Conservation (phyloP, 2,797 vertebrate genomes). For the Danio tinwini region DNA sequence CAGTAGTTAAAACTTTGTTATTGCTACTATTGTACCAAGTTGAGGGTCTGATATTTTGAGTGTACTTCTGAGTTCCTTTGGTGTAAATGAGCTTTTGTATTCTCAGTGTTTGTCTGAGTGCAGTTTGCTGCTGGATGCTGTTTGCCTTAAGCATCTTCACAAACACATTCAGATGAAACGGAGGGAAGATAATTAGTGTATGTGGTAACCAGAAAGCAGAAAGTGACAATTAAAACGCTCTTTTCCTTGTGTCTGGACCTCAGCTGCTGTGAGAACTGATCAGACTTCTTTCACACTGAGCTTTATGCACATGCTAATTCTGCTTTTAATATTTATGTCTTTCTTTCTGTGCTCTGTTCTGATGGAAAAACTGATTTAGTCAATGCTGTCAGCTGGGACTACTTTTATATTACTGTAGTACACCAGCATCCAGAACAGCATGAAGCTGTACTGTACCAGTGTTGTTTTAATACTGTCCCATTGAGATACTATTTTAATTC, state of each 20-base stretch:
- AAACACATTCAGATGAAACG: constrained; percentile 4
- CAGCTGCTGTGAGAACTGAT: neutral
- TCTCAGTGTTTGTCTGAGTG: constrained; percentile 4
- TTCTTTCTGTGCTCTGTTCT: neutral
- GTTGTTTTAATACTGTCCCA: too few relatives aligned
- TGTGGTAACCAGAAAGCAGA: constrained; percentile 18
- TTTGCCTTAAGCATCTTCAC: constrained; percentile 15
- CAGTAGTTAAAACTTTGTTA: too few relatives aligned
- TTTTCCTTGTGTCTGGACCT: constrained; percentile 4
- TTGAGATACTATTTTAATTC: too few relatives aligned
- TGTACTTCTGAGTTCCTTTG: neutral
- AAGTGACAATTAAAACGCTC: neutral
- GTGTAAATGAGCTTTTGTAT: neutral
- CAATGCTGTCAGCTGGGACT: neutral
- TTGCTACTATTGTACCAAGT: too few relatives aligned
- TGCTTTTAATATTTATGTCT: neutral
- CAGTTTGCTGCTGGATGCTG: neutral
- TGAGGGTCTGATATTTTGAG: too few relatives aligned
- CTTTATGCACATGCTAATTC: neutral
- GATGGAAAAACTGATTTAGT: neutral
- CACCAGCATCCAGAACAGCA: neutral
- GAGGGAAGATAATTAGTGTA: constrained; percentile 47
- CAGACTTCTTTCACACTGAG: neutral
- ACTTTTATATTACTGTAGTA: neutral
- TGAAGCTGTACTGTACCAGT: too few relatives aligned